phyloP scores from a whole-genome alignment of 2,113 vertebrate species.

The Sardina pilchardus region DNA sequence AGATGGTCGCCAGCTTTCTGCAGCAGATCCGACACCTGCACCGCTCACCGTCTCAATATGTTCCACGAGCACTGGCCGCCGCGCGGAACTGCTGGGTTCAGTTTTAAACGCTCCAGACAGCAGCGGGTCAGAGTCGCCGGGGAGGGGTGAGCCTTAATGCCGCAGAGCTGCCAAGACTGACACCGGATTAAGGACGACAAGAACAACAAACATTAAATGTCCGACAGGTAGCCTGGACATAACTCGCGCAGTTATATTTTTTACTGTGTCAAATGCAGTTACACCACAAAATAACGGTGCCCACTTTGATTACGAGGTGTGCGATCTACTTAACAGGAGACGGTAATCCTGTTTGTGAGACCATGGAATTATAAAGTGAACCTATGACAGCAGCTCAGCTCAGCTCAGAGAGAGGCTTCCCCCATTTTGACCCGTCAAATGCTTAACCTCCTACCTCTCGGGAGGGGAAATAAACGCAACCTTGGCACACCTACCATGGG shows the following conservation, averaged over 20 bases:
- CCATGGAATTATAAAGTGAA: neutral
- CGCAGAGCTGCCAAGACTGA: neutral
- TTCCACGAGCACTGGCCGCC: neutral
- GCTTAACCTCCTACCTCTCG: neutral
- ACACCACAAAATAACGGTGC: neutral
- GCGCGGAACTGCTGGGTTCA: neutral
- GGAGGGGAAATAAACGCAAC: neutral
- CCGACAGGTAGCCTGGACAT: too few species aligned
- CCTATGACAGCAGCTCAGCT: neutral
- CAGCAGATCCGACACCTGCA: conserved; percentile 27
- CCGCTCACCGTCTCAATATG: conserved; percentile 1
- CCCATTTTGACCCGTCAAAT: neutral
- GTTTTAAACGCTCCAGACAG: conserved; percentile 13
- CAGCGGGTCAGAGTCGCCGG: neutral
- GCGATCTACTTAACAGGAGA: neutral
- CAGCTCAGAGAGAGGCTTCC: neutral
- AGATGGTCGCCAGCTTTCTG: conserved; percentile 18
- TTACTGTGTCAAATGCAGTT: neutral
- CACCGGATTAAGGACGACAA: neutral
- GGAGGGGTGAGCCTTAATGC: neutral
- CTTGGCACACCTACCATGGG: neutral
- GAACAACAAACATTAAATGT: neutral
- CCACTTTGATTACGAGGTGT: neutral
- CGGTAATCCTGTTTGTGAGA: neutral
- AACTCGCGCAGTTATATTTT: neutral